These are phyloP conservation scores for Dryocosmus kuriphilus DNA, from an alignment of 2,888 invertebrate genomes.

Conservation along the genomic window DNA sequence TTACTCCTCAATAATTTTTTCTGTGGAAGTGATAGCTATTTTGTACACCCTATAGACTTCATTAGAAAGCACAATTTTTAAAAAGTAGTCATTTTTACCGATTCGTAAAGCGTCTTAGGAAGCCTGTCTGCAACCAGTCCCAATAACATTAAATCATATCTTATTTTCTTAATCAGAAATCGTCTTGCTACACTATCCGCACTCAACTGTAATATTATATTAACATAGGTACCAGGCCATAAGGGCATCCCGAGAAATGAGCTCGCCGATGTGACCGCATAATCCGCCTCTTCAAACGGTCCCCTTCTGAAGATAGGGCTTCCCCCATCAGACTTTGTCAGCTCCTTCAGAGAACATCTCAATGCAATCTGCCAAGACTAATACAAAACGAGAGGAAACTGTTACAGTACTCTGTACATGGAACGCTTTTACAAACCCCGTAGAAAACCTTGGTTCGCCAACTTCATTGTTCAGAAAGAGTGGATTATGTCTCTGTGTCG, in stretches of 20 bases:
- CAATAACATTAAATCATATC: neutral
- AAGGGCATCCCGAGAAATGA: neutral
- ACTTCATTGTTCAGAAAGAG: neutral
- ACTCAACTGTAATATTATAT: neutral
- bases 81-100: neutral
- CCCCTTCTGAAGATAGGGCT: neutral
- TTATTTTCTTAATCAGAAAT: neutral
- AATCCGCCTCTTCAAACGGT: neutral
- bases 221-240: neutral
- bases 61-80: too few relatives aligned
- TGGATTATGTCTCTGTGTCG: conserved; percentile 5
- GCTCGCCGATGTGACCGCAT: neutral
- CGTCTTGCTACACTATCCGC: neutral
- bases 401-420: neutral
- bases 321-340: neutral
- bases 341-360: neutral
- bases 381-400: neutral
- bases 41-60: neutral
- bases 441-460: conserved; percentile 8
- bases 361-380: neutral
- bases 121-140: neutral
- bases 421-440: neutral
- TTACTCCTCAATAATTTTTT: neutral
- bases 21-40: neutral
- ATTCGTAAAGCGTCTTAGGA: neutral